phyloP scores from a whole-genome alignment of 2,797 vertebrate species.

The Cyclura pinguis region DNA sequence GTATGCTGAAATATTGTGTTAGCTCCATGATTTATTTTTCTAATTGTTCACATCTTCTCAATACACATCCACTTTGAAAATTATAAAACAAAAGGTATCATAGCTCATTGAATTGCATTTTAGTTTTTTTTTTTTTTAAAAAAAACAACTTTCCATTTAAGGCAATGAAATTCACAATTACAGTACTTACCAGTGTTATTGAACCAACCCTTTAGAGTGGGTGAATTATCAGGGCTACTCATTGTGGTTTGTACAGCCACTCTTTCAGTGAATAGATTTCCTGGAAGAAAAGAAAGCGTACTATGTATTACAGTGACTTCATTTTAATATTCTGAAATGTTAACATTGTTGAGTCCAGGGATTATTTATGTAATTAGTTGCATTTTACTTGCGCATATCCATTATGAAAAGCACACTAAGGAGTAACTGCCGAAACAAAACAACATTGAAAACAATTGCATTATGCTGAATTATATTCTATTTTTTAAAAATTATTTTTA shows the following conservation, averaged over 20 bases:
- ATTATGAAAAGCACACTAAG: not conserved
- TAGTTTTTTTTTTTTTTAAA: too few relatives aligned
- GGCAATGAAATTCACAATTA: too few relatives aligned
- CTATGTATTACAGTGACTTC: not conserved
- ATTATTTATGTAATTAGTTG: not conserved
- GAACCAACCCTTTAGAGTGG: slow-evolving; percentile 37
- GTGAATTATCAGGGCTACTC: slow-evolving; percentile 27
- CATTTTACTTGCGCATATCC: not conserved
- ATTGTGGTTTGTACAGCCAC: slow-evolving; percentile 34
- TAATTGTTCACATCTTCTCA: too few relatives aligned
- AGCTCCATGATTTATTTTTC: too few relatives aligned
- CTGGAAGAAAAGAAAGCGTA: not conserved
- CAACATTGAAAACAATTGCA: not conserved
- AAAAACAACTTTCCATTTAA: too few relatives aligned
- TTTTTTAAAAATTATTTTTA: too few relatives aligned
- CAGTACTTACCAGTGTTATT: slow-evolving; percentile 59
- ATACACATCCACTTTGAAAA: too few relatives aligned
- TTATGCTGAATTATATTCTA: too few relatives aligned
- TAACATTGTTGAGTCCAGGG: not conserved
- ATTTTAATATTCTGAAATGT: not conserved
- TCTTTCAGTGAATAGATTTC: slow-evolving; percentile 45
- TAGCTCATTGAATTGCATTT: too few relatives aligned
- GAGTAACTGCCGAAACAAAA: not conserved
- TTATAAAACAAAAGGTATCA: too few relatives aligned
- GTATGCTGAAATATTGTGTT: too few relatives aligned